phyloP scores from a whole-genome alignment of 2,797 vertebrate species.

The Melanotaenia boesemani region DNA sequence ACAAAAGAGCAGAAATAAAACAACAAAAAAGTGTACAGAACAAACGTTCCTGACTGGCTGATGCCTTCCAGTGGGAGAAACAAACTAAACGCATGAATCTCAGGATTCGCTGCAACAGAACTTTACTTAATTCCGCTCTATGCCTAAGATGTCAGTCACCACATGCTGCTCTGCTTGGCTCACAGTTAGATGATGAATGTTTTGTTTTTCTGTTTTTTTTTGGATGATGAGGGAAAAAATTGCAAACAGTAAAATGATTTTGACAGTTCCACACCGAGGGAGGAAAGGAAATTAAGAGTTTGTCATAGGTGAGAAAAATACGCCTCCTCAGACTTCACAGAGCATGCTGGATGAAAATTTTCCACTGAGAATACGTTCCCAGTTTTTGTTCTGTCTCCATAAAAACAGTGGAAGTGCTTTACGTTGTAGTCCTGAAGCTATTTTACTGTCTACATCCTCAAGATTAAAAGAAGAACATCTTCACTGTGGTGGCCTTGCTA shows the following conservation, averaged over 20 bases:
- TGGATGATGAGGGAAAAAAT: constrained; percentile 43
- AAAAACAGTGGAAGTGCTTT: constrained; percentile 43
- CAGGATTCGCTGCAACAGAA: not conserved
- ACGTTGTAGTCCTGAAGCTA: constrained; percentile 47
- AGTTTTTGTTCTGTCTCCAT: constrained; percentile 25
- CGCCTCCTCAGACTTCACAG: constrained; percentile 53
- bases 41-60: no score
- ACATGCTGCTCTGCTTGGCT: constrained; percentile 28
- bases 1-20: no score
- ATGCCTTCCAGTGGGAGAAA: not conserved
- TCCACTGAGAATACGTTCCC: constrained; percentile 59
- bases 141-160: constrained; percentile 27
- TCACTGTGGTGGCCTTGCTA: constrained; percentile 15
- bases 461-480: constrained; percentile 38
- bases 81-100: not conserved
- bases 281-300: constrained; percentile 63
- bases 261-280: constrained; percentile 63
- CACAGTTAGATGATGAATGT: no score
- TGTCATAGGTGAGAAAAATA: constrained; percentile 66
- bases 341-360: constrained; percentile 51
- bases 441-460: constrained; percentile 41
- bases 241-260: constrained; percentile 59
- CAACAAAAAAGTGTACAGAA: no score
- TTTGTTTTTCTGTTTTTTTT: constrained; percentile 4
- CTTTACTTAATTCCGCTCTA: constrained; percentile 9